Base-by-base conservation (phyloP, 2,113 vertebrate species). In the Cairina moschata region DNA sequence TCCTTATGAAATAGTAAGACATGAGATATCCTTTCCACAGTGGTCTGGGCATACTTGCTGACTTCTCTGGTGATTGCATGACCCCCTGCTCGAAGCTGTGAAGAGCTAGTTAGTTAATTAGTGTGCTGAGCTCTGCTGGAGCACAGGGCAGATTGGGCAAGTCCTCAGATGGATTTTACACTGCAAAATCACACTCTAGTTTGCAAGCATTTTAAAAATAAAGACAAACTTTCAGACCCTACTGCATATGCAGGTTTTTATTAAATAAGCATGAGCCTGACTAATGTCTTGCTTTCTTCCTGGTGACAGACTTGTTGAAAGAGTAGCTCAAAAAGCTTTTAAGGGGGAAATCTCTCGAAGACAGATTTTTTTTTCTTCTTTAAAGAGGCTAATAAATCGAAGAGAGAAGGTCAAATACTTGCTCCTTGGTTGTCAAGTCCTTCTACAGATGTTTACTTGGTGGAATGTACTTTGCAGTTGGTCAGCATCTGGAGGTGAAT, bases 181-280 rank as follows among this genome's bases (percentile, higher is more conserved):
- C 79, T 50, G 50, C 55, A 63, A 28, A 87, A 74, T 29, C 1
- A 2, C 55, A 8, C 18, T 83, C 21, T 18, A 25, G n/a, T 73
- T 93, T 90, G 88, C 63, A 74, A 86, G n/a, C 0, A 0, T 40
- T 88, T 95, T 88, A 87, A 3, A 73, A 93, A 90, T 74, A 54
- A 80, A 91, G 81, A 32, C 55, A n/a, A 69, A 90, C 55, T 93
- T 94, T 69, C 71, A 76, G 74, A 81, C 86, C 26, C 50, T 86
- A 42, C 42, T 83, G 62, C 56, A 75, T 84, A 48, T 86, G 91
- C 38, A 81, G 60, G 62, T 11, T 81, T 93, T 94, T 88, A 89
- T 95, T 95, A 89, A 96, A 92, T 86, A 92, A 94, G 69, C 28
- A 54, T 82, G 86, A 86, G 71, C 68, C 77, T 82, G 89, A 93